These are phyloP conservation scores for Xyrichtys novacula DNA, from an alignment of 2,797 vertebrate genomes.

Conservation along the genomic window DNA sequence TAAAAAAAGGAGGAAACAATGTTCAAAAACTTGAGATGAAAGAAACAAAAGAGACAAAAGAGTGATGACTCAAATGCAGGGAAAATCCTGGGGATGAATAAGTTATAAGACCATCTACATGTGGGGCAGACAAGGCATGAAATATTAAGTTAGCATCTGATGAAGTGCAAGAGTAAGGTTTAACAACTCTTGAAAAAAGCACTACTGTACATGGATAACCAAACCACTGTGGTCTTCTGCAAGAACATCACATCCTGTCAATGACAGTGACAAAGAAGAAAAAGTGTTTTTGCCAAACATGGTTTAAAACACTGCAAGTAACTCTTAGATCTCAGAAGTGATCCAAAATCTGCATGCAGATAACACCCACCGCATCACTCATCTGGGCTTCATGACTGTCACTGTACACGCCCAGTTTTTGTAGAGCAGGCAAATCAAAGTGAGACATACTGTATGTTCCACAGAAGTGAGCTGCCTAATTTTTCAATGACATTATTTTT, in stretches of 20 bases:
- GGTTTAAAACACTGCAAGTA: slow-evolving; percentile 10
- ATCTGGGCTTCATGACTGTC: slow-evolving; percentile 57
- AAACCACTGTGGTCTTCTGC: slow-evolving; percentile 14
- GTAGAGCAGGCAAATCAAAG: slow-evolving; percentile 57
- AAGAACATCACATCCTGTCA: slow-evolving; percentile 38
- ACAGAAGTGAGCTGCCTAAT: slow-evolving; percentile 40
- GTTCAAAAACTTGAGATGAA: slow-evolving; percentile 33
- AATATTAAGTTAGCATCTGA: slow-evolving; percentile 81
- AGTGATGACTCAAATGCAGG: slow-evolving; percentile 64
- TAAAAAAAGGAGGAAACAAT: slow-evolving; percentile 44
- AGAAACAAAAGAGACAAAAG: slow-evolving; percentile 28
- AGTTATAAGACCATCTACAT: slow-evolving; percentile 83
- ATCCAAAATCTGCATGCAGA: slow-evolving; percentile 70
- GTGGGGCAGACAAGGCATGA: slow-evolving; percentile 78
- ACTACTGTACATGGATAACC: slow-evolving; percentile 31
- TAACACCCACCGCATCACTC: slow-evolving; percentile 53
- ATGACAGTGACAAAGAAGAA: slow-evolving; percentile 16
- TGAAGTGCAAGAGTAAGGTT: slow-evolving; percentile 66
- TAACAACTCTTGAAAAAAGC: slow-evolving; percentile 58
- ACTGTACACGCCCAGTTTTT: slow-evolving; percentile 79
- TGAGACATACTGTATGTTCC: slow-evolving; percentile 31
- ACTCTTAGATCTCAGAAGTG: slow-evolving; percentile 40
- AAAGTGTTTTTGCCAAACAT: slow-evolving; percentile 54
- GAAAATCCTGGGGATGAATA: slow-evolving; percentile 80
- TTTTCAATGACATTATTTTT: slow-evolving; percentile 10